Base-by-base conservation (phyloP, 1,140 invertebrate genomes). In the Belonocnema kinseyi region DNA sequence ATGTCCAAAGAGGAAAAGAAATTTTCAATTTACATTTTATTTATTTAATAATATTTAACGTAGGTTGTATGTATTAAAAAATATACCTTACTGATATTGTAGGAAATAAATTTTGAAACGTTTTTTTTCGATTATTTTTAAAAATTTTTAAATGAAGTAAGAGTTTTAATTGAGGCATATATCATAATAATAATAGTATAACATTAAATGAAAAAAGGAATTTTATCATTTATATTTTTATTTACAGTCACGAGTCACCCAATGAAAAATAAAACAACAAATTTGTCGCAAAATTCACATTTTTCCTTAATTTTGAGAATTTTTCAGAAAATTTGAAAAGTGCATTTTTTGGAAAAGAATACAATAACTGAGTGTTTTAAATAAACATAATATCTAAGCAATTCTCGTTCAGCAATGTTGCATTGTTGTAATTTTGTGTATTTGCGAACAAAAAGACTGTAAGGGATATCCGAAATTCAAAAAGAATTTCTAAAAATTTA, bases 391-490 rank as follows among this genome's bases (percentile, higher is more conserved):
- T 66, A 66, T 66, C 5, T 66, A 66, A 46, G 40, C 40, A 11
- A 61, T 66, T 66, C 61, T 33, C 13, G 61, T 66, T 66, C 61
- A 66, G 26, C 61, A 14, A 66, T 33, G 61, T 66, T 66, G 40
- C 61, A 66, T 40, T 66, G 61, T 66, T 66, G 61, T 66, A 66
- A 40, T 40, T 66, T 33, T 66, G 61, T 40, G 26, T 66, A 66
- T 66, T 66, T 66, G 26, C 61, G 40, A 66, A 66, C 61, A 16
- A 66, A 66, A 66, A 66, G 61, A 66, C 61, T 66, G 61, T 66
- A 66, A 12, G 13, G 40, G 21, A 66, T 40, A 66, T 66, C 26
- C 61, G 33, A 66, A 6, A 46, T 66, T 66, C 61, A 14, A 66
- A 26, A 40, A n/a, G 61, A 66, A 40, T 53, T 53, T 73, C 21